phyloP scores from a whole-genome alignment of 92 coral and sea anemone genomes.

The Palythoa heliodiscus region DNA sequence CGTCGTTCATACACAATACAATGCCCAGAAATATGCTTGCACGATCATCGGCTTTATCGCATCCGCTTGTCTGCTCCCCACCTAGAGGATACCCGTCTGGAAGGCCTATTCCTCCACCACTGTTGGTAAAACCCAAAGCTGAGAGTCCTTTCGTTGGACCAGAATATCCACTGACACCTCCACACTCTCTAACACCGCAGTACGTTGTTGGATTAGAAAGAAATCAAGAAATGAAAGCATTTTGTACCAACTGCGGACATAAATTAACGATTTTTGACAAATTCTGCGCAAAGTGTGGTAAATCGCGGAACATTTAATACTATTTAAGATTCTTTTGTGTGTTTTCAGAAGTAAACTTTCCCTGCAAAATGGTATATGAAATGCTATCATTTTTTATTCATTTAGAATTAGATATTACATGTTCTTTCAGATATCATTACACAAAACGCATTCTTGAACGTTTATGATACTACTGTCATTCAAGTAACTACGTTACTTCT shows the following conservation, averaged over 20 bases:
- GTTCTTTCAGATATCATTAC: background rate
- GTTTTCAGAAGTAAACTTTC: background rate
- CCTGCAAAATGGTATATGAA: background rate
- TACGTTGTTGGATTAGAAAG: constrained; percentile 54
- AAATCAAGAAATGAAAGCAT: constrained; percentile 60
- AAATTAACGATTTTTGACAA: constrained; percentile 80
- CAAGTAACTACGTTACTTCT: no score
- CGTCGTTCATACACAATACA: constrained; percentile 69
- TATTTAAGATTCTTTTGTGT: background rate
- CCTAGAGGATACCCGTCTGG: constrained; percentile 69
- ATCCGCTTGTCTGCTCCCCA: constrained; percentile 69
- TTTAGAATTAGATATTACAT: background rate
- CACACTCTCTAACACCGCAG: constrained; percentile 49
- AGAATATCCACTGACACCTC: constrained; percentile 43
- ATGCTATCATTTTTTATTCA: background rate
- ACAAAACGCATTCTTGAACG: no score
- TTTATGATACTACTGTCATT: no score
- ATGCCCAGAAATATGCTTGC: constrained; percentile 63
- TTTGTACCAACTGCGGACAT: constrained; percentile 92
- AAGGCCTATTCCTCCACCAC: constrained; percentile 79
- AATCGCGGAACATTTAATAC: constrained; percentile 30
- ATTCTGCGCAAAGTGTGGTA: constrained; percentile 92
- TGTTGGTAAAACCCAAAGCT: constrained; percentile 74
- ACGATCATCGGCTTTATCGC: constrained; percentile 53
- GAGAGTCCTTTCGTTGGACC: constrained; percentile 56